Percentiles rank a stretch among this genome's conserved stretches.
Conservation (phyloP, 2,888 invertebrate genomes). For the Eupithecia subfuscata region DNA sequence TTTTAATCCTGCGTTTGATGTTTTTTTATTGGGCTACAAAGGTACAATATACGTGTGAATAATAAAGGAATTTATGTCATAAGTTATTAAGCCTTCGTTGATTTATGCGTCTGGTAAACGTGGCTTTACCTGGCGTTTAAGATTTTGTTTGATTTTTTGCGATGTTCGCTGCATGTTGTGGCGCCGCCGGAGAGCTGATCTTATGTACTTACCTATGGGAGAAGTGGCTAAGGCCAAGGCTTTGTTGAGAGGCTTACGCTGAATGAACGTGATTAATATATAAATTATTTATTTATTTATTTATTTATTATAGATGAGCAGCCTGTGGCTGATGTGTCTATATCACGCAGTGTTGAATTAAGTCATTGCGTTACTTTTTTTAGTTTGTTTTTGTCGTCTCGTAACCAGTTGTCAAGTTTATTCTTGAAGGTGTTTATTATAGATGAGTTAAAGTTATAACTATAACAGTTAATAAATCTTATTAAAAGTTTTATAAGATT, state of each 20-base stretch:
- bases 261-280: not conserved
- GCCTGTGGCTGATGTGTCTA: too few species aligned
- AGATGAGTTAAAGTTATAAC: too few species aligned
- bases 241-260: not conserved
- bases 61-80: conserved; percentile 80
- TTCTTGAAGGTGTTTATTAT: too few species aligned
- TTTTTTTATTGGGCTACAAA: conserved; percentile 55
- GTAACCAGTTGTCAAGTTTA: too few species aligned
- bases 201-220: not conserved
- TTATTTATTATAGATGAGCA: too few species aligned
- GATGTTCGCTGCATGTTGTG: conserved; percentile 54
- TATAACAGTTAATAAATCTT: too few species aligned
- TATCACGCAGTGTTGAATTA: too few species aligned
- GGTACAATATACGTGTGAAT: conserved; percentile 60
- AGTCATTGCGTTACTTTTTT: too few species aligned
- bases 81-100: conserved; percentile 74
- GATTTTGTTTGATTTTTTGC: conserved; percentile 65
- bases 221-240: conserved; percentile 53
- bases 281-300: too few species aligned
- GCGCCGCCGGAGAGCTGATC: conserved; percentile 61
- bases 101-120: conserved; percentile 69
- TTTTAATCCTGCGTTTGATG: conserved; percentile 68
- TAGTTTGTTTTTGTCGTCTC: too few species aligned
- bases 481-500: too few species aligned
- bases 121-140: conserved; percentile 65